Conservation (phyloP, 2,113 vertebrate species). For the Paedocypris sp. region DNA sequence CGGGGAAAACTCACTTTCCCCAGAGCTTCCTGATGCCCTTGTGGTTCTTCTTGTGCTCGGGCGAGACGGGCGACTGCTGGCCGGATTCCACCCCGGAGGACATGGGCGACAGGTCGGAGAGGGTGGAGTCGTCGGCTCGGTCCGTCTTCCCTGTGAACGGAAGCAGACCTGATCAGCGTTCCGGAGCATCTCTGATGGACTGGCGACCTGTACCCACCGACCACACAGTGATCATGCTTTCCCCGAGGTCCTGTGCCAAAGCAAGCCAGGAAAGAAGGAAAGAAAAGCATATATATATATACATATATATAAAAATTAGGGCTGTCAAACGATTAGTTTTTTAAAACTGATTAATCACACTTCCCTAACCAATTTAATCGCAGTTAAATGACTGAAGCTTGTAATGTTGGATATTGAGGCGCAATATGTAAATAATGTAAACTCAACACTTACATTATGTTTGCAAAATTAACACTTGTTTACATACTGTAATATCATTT, state of each 20-base stretch:
- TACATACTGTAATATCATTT: too few species aligned
- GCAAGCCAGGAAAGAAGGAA: slow-evolving; percentile 37
- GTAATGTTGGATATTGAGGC: too few species aligned
- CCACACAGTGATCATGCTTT: slow-evolving; percentile 51
- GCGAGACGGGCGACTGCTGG: slow-evolving; percentile 72
- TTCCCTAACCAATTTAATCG: too few species aligned
- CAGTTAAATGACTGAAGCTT: too few species aligned
- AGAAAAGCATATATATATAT: slow-evolving; percentile 35
- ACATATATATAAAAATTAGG: too few species aligned
- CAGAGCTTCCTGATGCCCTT: slow-evolving; percentile 91
- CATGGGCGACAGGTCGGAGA: slow-evolving; percentile 71
- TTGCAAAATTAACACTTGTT: too few species aligned
- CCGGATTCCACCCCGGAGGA: slow-evolving; percentile 76
- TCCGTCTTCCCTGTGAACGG: slow-evolving; percentile 66
- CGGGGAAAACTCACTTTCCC: slow-evolving; percentile 78
- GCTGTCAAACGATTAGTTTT: too few species aligned
- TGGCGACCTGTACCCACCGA: slow-evolving; percentile 47
- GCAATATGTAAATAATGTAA: too few species aligned
- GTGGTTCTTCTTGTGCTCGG: slow-evolving; percentile 77
- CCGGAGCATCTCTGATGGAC: neutral
- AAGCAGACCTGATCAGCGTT: neutral
- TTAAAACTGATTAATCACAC: too few species aligned
- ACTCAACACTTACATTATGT: too few species aligned
- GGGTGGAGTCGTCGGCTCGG: slow-evolving; percentile 53
- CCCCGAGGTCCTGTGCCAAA: slow-evolving; percentile 49